Percentiles rank a stretch among this genome's conserved stretches.
Conservation (phyloP, 1,140 invertebrate genomes). For the Bacillus rossius region DNA sequence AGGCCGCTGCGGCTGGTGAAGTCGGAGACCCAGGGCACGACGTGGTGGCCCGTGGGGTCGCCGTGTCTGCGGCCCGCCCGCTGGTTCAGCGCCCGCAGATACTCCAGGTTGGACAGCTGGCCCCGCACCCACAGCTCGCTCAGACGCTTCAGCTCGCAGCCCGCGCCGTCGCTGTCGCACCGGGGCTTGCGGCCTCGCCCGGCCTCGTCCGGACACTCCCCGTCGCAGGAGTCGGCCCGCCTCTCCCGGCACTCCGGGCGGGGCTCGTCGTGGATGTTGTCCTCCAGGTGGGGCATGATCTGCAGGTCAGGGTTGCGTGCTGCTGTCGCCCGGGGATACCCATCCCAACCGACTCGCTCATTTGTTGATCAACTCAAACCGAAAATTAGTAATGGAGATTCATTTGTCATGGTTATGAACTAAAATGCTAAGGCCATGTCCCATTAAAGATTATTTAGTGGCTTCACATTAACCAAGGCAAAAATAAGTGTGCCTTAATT, state of each 20-base stretch:
- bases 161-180: background rate
- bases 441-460: too few relatives aligned
- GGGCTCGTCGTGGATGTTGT: slow-evolving; percentile 15
- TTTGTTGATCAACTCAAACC: too few relatives aligned
- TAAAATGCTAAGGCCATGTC: too few relatives aligned
- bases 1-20: slow-evolving; percentile 73
- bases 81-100: slow-evolving; percentile 84
- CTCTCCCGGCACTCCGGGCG: background rate
- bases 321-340: too few relatives aligned
- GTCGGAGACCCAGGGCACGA: slow-evolving; percentile 97
- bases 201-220: too few relatives aligned
- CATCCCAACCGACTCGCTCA: too few relatives aligned
- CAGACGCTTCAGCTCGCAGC: slow-evolving; percentile 13
- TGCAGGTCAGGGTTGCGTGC: background rate
- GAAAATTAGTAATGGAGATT: too few relatives aligned
- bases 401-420: too few relatives aligned
- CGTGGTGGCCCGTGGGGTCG: slow-evolving; percentile 90
- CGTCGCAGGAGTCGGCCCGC: background rate
- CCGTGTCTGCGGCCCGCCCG: slow-evolving; percentile 70
- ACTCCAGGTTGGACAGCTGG: slow-evolving; percentile 85
- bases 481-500: too few relatives aligned
- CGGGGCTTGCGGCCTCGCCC: too few relatives aligned
- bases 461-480: too few relatives aligned
- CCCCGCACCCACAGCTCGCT: slow-evolving; percentile 72
- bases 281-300: slow-evolving; percentile 23